Evolutionary conservation across 2,797 vertebrate species (phyloP), one percentile per base, ranked within the genome.

Genomic region (Gymnoscopelus braueri): DNA sequence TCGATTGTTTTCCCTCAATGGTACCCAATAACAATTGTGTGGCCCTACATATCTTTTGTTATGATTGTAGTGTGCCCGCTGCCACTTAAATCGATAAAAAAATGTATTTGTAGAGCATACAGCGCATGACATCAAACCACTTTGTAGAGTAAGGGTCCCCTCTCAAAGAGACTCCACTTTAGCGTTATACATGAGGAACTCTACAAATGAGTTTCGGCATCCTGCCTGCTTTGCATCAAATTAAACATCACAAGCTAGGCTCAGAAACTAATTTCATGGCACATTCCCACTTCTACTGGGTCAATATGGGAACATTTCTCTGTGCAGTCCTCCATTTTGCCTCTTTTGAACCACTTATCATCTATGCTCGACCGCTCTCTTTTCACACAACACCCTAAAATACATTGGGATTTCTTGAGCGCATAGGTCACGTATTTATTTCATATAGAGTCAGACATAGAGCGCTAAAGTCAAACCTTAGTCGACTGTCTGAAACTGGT

Each of bases 261-360:
- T 75, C 74, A 73, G 80, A 87, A 87, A 88, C 81, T 89, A 69
- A 88, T 88, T 88, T 89, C 82, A 87, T 84, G 84, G 82, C 84
- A 81, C 74, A 84, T 88, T 85, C 81, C 75, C 81, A 62, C 71
- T 78, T 80, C 69, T 71, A 50, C 74, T 71, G 65, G 74, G 75
- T 79, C 84, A 76, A 79, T 79, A 75, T 80, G 59, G 19, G 70
- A 82, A 74, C 65, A 73, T 62, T 78, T 75, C 60, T 83, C 64
- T 72, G 68, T 75, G 49, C 65, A 19, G 44, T 63, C 60, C 65
- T 49, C 2, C 59, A 55, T 26, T 55, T 47, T 44, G 19, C 1
- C 69, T 67, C 60, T 44, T 48, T 23, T 61, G 39, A 23, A 48
- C 56, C 65, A 71, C 39, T 81, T 79, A 81, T 82, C 75, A 69